phyloP scores from a whole-genome alignment of 1,140 invertebrate species.

The Neotoxoptera formosana region DNA sequence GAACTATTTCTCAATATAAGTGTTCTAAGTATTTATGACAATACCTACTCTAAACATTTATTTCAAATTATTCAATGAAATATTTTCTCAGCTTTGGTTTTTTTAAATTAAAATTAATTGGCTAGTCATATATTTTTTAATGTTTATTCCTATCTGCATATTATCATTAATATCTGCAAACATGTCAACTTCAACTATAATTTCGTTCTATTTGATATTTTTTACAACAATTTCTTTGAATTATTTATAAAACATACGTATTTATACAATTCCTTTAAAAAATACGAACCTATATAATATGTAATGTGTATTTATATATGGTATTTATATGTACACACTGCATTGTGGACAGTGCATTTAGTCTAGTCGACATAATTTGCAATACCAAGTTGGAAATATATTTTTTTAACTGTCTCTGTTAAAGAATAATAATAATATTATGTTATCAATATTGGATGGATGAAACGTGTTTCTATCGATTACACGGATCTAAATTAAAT shows the following conservation, averaged over 20 bases:
- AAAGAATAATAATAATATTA: not conserved
- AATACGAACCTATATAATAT: too few species aligned
- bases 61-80: not conserved
- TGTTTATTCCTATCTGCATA: too few species aligned
- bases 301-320: not conserved
- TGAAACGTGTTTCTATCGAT: not conserved
- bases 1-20: not conserved
- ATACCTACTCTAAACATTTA: not conserved
- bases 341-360: not conserved
- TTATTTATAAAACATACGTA: not conserved
- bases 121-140: too few species aligned
- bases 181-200: not conserved
- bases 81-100: not conserved
- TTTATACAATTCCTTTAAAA: not conserved
- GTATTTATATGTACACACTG: not conserved
- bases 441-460: not conserved
- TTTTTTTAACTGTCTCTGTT: not conserved
- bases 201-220: not conserved
- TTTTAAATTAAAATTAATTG: not conserved
- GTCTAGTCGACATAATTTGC: not conserved
- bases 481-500: not conserved
- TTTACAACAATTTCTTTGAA: not conserved
- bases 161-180: too few species aligned
- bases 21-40: not conserved
- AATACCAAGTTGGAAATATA: not conserved